A percentile compares a stretch with the other conserved stretches of the same genome.
Conservation (phyloP, 2,888 invertebrate species). For the Hirtodrosophila cameraria region DNA sequence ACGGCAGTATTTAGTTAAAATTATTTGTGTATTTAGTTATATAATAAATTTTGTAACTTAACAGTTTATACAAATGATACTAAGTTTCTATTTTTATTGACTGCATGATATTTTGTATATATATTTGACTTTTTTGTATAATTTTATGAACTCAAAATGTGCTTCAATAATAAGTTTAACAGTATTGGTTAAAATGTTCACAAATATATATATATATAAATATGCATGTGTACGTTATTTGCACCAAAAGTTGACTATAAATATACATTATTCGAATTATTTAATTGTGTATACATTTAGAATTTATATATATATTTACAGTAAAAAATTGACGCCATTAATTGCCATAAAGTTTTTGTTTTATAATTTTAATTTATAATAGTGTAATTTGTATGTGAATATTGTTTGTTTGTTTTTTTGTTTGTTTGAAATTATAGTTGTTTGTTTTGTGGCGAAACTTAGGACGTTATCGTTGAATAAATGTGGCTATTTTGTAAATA, state of each 20-base stretch:
- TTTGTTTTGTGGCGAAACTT: constrained; percentile 30
- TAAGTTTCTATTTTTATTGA: constrained; percentile 28
- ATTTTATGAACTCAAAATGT: background rate
- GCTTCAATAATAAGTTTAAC: constrained; percentile 14
- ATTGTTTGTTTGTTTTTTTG: constrained; percentile 1
- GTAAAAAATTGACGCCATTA: constrained; percentile 73
- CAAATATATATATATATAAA: constrained; percentile 25
- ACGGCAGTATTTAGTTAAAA: constrained; percentile 27
- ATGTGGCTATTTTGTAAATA: constrained; percentile 38
- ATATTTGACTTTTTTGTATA: background rate
- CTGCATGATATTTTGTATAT: constrained; percentile 4
- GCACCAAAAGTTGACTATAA: constrained; percentile 70
- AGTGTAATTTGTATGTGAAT: constrained; percentile 26
- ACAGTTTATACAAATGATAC: constrained; percentile 45
- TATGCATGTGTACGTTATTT: constrained; percentile 34
- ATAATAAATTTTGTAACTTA: constrained; percentile 26
- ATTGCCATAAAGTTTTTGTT: constrained; percentile 71
- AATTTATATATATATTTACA: constrained; percentile 62
- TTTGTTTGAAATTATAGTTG: constrained; percentile 30
- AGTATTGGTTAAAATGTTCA: constrained; percentile 26
- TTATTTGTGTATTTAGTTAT: background rate
- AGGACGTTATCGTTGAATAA: constrained; percentile 46
- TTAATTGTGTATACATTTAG: constrained; percentile 54
- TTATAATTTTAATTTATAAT: constrained; percentile 38
- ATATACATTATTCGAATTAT: constrained; percentile 54